Evolutionary conservation across 2,888 invertebrate species (phyloP).

Genomic region (Merodon equestris): DNA sequence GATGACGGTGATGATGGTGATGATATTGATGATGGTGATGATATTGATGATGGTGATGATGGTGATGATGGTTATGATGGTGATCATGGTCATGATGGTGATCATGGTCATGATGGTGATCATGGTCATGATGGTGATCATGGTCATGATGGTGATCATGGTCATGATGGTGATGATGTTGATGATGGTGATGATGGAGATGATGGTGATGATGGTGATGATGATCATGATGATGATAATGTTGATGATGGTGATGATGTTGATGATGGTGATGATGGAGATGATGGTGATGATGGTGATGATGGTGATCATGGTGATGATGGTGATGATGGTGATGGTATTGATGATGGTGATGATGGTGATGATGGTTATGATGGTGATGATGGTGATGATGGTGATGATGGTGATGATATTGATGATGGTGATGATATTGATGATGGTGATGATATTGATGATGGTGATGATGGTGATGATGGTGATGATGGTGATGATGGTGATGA

Average conservation of each 20-base stretch:
- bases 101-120: no score
- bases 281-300: no score
- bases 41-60: constrained; percentile 5
- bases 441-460: constrained; percentile 4
- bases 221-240: constrained; percentile 2
- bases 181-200: constrained; percentile 4
- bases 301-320: no score
- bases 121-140: no score
- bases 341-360: no score
- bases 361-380: no score
- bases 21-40: constrained; percentile 5
- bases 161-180: no score
- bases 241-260: constrained; percentile 7
- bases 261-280: constrained; percentile 4
- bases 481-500: constrained; percentile 5
- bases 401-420: constrained; percentile 5
- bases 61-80: no score
- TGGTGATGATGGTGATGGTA: no score
- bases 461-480: constrained; percentile 5
- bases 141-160: no score
- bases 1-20: constrained; percentile 3
- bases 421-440: constrained; percentile 2
- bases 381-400: constrained; percentile 3
- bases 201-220: constrained; percentile 5
- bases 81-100: no score